phyloP scores from a whole-genome alignment of 2,113 vertebrate genomes.

The Rhinopithecus roxellana region DNA sequence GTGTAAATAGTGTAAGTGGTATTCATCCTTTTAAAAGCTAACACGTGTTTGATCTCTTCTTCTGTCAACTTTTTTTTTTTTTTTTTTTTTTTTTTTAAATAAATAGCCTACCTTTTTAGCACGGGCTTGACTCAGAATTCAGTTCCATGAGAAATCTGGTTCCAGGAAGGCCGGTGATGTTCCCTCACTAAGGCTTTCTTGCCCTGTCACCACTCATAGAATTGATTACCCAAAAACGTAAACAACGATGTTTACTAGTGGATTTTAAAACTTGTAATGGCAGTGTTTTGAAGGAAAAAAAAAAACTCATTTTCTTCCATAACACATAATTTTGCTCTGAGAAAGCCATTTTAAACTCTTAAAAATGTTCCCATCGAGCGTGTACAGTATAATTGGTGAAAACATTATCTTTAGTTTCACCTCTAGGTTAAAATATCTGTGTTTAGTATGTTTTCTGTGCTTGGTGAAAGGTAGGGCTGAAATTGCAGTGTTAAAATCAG shows the following conservation, averaged over 20 bases:
- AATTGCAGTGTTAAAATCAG: neutral
- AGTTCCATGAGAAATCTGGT: conserved; percentile 61
- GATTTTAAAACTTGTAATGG: conserved; percentile 62
- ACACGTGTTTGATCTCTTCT: conserved; percentile 65
- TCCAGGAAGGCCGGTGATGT: conserved; percentile 41
- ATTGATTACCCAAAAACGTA: conserved; percentile 56
- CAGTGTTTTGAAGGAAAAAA: neutral
- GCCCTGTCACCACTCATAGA: conserved; percentile 60
- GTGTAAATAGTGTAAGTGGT: conserved; percentile 74
- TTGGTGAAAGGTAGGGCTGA: conserved; percentile 1
- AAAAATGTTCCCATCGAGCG: neutral
- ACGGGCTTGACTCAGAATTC: conserved; percentile 62
- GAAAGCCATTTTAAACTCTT: neutral
- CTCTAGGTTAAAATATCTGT: neutral
- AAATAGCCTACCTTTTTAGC: conserved; percentile 71
- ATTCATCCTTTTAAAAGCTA: conserved; percentile 78
- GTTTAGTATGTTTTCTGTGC: conserved; percentile 10
- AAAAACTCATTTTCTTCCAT: neutral
- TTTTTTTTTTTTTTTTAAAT: conserved; percentile 56
- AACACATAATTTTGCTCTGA: conserved; percentile 13
- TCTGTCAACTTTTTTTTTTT: conserved; percentile 74
- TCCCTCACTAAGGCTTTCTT: conserved; percentile 48
- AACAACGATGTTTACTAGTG: conserved; percentile 67
- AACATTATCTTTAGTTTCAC: conserved; percentile 13
- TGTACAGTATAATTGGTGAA: neutral